Base-by-base conservation (phyloP, 2,113 vertebrate species). In the Pachypanchax playfairii region DNA sequence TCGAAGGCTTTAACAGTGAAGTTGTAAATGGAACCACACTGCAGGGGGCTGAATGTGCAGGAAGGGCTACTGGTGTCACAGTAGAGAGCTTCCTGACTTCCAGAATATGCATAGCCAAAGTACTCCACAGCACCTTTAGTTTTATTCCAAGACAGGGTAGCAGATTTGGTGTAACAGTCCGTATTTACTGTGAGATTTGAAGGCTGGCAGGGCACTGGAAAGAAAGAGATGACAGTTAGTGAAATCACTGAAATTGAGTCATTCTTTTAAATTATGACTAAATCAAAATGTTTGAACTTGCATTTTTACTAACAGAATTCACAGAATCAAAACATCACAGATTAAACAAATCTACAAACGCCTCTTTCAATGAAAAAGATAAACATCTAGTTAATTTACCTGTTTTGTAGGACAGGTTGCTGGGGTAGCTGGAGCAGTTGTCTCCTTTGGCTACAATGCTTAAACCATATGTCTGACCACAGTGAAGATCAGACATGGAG, bases 131-230 rank as follows among this genome's bases (percentile, higher is more conserved):
- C 72, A 1, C 82, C 87, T 7, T 49, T 57, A 2, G 66, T 87
- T 73, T 65, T 15, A 1, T 39, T 33, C 93, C 93, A 94, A 13
- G 83, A 87, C 29, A 93, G 36, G 4, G 24, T 4, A 3, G 89
- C 91, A 1, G 66, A 85, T 38, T 44, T 82, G 29, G 69, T 86
- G 12, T 71, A 8, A 49, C 93, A 93, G 3, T 90, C 47, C 0
- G 77, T 13, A 8, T 75, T 62, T 56, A 92, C 89, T 0, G 13
- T 17, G 3, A 91, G 38, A 35, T 64, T 73, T 2, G 73, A 43
- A 13, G 91, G 91, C 11, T 54, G n/a, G 66, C 93, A 94, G 7
- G 92, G 91, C 24, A 84, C 93, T 94, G 78, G 6, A 12, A 26
- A 36, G 26, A 47, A 13, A 70, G 31, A 72, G 11, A 44, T 9